Conservation (phyloP, 2,113 vertebrate species). For the Grammomys surdaster region DNA sequence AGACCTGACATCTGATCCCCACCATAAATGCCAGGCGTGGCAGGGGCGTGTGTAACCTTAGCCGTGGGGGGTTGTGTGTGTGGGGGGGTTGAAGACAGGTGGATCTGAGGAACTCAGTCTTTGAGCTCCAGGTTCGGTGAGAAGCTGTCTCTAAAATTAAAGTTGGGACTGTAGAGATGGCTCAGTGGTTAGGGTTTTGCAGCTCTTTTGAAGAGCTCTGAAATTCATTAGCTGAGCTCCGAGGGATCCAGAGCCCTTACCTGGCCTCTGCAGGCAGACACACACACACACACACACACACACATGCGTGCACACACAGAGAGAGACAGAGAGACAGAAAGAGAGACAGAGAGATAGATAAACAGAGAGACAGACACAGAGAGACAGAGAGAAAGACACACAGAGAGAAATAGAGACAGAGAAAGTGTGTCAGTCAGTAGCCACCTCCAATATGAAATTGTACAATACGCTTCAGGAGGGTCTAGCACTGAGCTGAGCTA, state of each 20-base stretch:
- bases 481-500: background rate
- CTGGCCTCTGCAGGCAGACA: background rate
- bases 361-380: no score
- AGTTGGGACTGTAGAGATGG: background rate
- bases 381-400: background rate
- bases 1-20: background rate
- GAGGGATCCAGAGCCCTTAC: background rate
- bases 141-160: background rate
- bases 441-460: background rate
- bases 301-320: background rate
- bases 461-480: background rate
- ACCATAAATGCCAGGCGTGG: background rate
- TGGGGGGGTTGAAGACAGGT: background rate
- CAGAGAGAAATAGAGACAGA: background rate
- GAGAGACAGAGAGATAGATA: background rate
- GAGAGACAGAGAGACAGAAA: background rate
- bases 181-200: background rate
- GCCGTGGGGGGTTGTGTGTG: background rate
- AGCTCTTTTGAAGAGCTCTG: background rate
- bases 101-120: background rate
- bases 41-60: background rate
- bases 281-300: background rate
- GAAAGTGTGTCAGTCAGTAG: no score
- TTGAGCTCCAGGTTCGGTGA: background rate
- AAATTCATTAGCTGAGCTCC: background rate